Evolutionary conservation across 2,888 invertebrate species (phyloP).

Genomic region (Hemistola chrysoprasaria): DNA sequence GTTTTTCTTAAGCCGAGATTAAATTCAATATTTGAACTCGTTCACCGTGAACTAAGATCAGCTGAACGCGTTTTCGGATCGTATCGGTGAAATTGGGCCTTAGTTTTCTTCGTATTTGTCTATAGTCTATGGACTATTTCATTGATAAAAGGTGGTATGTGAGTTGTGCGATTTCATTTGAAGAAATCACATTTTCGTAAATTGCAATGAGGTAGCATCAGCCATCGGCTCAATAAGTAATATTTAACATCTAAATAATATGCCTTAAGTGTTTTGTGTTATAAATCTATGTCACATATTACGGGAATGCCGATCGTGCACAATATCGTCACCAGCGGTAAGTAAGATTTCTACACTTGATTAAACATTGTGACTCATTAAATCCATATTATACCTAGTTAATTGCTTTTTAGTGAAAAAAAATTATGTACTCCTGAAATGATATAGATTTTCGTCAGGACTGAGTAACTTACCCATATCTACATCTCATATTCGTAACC

Average conservation of each 20-base stretch:
- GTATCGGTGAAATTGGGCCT: too few species aligned
- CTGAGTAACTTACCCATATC: too few species aligned
- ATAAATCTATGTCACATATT: conserved; percentile 50
- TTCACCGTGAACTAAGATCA: too few species aligned
- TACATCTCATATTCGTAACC: too few species aligned
- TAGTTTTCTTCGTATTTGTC: too few species aligned
- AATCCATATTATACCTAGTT: conserved; percentile 2
- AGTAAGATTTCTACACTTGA: conserved; percentile 48
- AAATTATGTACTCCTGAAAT: too few species aligned
- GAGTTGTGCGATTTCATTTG: conserved; percentile 48
- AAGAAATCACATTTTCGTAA: conserved; percentile 37
- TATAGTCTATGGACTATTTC: conserved; percentile 20
- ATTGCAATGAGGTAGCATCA: conserved; percentile 74
- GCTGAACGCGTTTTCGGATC: too few species aligned
- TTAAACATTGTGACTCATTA: conserved; percentile 50
- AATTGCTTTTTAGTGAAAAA: too few species aligned
- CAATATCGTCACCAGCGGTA: conserved; percentile 73
- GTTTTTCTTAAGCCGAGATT: too few species aligned
- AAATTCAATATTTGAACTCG: too few species aligned
- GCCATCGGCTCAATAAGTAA: conserved; percentile 48
- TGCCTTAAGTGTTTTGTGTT: conserved; percentile 71
- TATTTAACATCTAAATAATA: conserved; percentile 63
- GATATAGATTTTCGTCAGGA: too few species aligned
- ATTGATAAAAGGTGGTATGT: conserved; percentile 56
- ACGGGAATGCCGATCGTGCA: conserved; percentile 75